Evolutionary conservation across 2,113 vertebrate genomes (phyloP).

Genomic region (Dromas ardeola): DNA sequence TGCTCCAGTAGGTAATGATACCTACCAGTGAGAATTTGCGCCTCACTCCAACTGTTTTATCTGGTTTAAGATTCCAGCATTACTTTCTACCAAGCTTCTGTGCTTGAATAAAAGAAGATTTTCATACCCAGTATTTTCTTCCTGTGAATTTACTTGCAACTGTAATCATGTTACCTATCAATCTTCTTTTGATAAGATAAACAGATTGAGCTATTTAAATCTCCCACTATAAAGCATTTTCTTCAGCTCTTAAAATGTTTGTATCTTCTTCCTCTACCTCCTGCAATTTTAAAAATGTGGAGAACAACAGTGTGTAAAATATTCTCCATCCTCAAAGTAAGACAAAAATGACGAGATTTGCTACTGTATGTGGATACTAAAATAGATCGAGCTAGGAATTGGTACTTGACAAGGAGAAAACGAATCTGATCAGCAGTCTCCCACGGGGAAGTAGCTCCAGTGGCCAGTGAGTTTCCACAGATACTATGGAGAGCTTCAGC

Average conservation of each 20-base stretch:
- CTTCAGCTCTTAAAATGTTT: background rate
- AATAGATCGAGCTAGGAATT: background rate
- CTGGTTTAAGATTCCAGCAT: background rate
- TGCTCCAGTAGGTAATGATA: background rate
- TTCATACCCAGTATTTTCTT: constrained; percentile 28
- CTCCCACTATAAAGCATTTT: constrained; percentile 23
- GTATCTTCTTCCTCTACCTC: background rate
- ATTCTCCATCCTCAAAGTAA: background rate
- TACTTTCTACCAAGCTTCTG: background rate
- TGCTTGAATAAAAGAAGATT: background rate
- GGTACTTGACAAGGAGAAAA: background rate
- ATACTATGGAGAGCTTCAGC: background rate
- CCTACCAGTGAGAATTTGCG: background rate
- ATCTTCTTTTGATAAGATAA: constrained; percentile 58
- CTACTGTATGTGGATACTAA: background rate
- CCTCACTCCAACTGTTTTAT: background rate
- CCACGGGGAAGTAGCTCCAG: background rate
- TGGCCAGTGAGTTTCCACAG: background rate
- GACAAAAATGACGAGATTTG: background rate
- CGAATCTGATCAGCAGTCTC: background rate
- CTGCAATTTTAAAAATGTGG: background rate
- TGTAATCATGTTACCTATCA: constrained; percentile 58
- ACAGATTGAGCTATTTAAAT: constrained; percentile 60
- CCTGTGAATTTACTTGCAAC: constrained; percentile 34
- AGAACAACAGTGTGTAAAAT: background rate